A percentile compares a stretch with the other conserved stretches of the same genome.
phyloP scores from a whole-genome alignment of 37 sponge, comb jelly and placozoan genomes.

The Halichondria panicea region DNA sequence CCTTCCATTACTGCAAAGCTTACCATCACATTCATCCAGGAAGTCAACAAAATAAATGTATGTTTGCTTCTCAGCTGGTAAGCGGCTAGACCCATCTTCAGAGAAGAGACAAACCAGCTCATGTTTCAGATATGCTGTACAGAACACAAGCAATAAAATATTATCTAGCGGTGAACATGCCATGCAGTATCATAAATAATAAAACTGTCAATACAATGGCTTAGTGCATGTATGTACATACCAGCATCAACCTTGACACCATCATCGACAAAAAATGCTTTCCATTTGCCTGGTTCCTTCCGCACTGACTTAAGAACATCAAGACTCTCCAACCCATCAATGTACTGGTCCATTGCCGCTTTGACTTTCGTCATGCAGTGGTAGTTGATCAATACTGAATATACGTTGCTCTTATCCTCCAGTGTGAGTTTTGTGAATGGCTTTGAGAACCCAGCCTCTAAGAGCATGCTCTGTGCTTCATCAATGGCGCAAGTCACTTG shows the following conservation, averaged over 20 bases:
- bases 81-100: neutral
- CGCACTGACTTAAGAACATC: neutral
- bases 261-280: constrained; percentile 21
- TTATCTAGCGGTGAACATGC: too few species aligned
- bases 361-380: constrained; percentile 46
- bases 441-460: constrained; percentile 22
- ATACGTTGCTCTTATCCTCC: neutral
- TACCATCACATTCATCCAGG: constrained; percentile 51
- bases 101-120: neutral
- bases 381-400: neutral
- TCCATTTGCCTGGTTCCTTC: constrained; percentile 6
- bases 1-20: neutral
- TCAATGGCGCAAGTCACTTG: neutral
- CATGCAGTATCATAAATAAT: too few species aligned
- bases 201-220: neutral
- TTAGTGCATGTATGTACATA: neutral
- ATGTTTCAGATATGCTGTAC: constrained; percentile 9
- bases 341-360: constrained; percentile 44
- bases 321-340: constrained; percentile 16
- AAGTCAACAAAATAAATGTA: constrained; percentile 47
- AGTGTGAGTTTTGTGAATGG: neutral
- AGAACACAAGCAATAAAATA: too few species aligned
- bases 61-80: neutral
- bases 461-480: constrained; percentile 13
- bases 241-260: constrained; percentile 1